Base-by-base conservation (phyloP, 1,140 invertebrate species). In the Solen grandis region DNA sequence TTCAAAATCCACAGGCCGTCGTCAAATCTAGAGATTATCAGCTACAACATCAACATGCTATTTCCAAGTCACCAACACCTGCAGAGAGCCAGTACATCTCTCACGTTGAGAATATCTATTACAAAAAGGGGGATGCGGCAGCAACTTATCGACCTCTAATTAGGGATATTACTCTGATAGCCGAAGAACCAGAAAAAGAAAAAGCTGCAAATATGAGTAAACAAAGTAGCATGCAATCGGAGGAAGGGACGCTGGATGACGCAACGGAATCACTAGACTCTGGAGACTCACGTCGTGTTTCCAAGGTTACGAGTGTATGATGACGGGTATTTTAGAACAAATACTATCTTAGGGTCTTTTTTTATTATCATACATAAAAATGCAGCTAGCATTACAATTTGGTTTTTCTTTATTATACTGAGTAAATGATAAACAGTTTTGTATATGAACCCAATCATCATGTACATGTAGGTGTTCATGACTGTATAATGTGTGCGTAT, bases 261-360 rank as follows among this genome's bases (percentile, higher is more conserved):
- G 83, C 80, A n/a, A 77, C 83, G n/a, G 83, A 85, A 62, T 82
- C 85, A 0, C 80, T 83, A 5, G 85, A 86, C 54, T 86, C 85
- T 1, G 83, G 82, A 2, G 85, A 86, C 46, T 86, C 85, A 14
- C 79, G 83, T n/a, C 78, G 80, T 4, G 74, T 84, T 33, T 73
- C 85, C 1, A 86, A 86, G 52, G 82, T 84, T 31, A 86, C 85
- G 1, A 86, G 85, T 52, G 85, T 86, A 10, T 84, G 72, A 85
- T 50, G 55, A 66, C n/a, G 16, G 25, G 22, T 5, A 68, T n/a
- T 27, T 41, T 68, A 68, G 65, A 41, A 46, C n/a, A n/a, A n/a
- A n/a, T n/a, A n/a, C n/a, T n/a, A n/a, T n/a, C n/a, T n/a, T n/a
- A n/a, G n/a, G n/a, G n/a, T n/a, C n/a, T n/a, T n/a, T n/a, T n/a